Base-by-base conservation (phyloP, 2,113 vertebrate genomes). In the Lycaon pictus region DNA sequence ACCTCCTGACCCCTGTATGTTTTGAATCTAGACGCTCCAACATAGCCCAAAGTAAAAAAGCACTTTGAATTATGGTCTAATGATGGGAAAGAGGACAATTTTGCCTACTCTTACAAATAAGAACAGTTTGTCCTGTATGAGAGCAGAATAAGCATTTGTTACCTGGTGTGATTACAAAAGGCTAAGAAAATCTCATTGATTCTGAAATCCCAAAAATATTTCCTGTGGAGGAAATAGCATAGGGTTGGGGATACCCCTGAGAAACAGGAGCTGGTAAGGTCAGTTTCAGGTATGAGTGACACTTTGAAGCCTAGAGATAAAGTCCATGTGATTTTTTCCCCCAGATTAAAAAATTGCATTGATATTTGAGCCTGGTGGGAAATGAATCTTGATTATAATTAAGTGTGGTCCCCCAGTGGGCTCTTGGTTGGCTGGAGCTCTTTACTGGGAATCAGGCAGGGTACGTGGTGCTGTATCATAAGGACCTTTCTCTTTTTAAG, bases 361-460 rank as follows among this genome's bases (percentile, higher is more conserved):
- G 11, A 16, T 37, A 19, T 88, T 80, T 72, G 32, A 85, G 13
- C 6, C 27, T 56, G 22, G 10, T n/a, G 11, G 48, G 62, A 55
- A 48, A 79, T 71, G 80, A 90, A 16, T n/a, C 53, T 80, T 92
- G 76, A 80, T 82, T 93, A 20, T 29, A 93, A 22, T 69, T 58
- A 69, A 58, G 8, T 10, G 9, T 51, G 58, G 8, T 16, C 62
- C 48, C 85, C 53, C 51, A 27, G 20, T 25, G 20, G 35, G 16
- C 7, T 79, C 27, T 65, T 0, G 1, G 56, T 37, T 13, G 2
- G 10, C 10, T 32, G 23, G 32, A 56, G 16, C 60, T 72, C 17
- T 27, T n/a, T 13, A 9, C 6, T 20, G 11, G 35, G 48, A 55
- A 12, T 29, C n/a, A 62, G 19, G 53, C 32, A 12, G 1, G 16